Evolutionary conservation across 2,888 invertebrate species (phyloP), one percentile per base, ranked within the genome.

Genomic region (Eristalis pertinax): DNA sequence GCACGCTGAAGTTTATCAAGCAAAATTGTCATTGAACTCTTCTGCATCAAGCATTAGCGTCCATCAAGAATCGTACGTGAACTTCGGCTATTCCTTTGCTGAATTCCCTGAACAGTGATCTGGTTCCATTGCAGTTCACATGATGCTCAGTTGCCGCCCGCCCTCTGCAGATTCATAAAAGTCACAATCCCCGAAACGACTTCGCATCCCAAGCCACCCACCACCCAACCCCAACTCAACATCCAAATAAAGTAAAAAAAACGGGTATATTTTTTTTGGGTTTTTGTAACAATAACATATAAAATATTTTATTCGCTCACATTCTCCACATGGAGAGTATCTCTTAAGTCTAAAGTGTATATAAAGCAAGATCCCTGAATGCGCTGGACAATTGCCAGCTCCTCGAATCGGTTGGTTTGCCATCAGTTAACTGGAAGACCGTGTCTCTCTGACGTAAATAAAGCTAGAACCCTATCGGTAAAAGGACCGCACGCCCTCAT

Each of bases 391-490:
- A n/a, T 10, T 50, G 50, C 50, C 50, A 19, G 8, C 50, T 19
- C 19, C 19, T 50, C 50, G 50, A 50, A 50, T 50, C 50, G n/a
- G 7, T 29, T 15, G n/a, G n/a, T n/a, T n/a, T 26, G 26, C 26
- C 1, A 26, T 26, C 26, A 26, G 68, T 82, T 78, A 86, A 79
- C 78, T 83, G 86, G 86, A 78, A 86, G 86, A 86, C 86, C 70
- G 82, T 63, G 86, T 86, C 86, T 74, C 50, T 74, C 32, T 19
- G 24, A 26, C 38, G n/a, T 38, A 35, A 64, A 69, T 86, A 86
- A 86, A 86, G 86, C 86, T 86, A 63, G 70, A 78, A 78, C 50
- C 78, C 38, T 70, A 26, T 50, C 38, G 8, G 26, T n/a, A 73
- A 73, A 73, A 63, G 50, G 62, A n/a, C n/a, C 62, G 77, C 38